Evolutionary conservation across 2,888 invertebrate genomes (phyloP), one percentile per base, ranked within the genome.

Genomic region (Archaeoteleia sp.): DNA sequence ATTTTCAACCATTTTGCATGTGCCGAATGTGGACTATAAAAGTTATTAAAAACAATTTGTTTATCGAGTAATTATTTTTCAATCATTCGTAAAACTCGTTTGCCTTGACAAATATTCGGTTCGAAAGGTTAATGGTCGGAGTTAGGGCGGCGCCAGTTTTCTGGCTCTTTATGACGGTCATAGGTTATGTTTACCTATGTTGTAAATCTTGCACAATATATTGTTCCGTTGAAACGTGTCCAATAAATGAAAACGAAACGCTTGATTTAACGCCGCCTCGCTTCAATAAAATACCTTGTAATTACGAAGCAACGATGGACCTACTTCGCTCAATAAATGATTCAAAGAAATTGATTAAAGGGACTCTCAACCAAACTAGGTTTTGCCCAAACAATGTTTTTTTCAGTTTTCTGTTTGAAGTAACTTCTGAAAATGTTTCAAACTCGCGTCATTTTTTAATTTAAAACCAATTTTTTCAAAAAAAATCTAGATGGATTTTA

Each of bases 71-170:
- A n/a, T n/a, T n/a, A n/a, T n/a, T n/a, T n/a, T n/a, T n/a, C n/a
- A n/a, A n/a, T n/a, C n/a, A 20, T 20, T 20, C 37, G 12, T 37
- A 37, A 67, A 70, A 78, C 76, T 58, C 74, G 77, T 71, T 78
- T 70, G 73, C 78, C 78, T 75, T 76, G 75, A 70, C 2, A 20
- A 67, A 74, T 74, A 51, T 51, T 45, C 17, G 29, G 14, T 14
- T 32, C 34, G 14, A 20, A 32, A 57, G 62, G 53, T 62, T 54
- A 53, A 54, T 27, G 62, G 30, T 57, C 55, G 49, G 5, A 20
- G 20, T 20, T 2, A 55, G 49, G 35, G 9, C 51, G 23, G 20
- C 51, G 34, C 39, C 37, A 29, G 37, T 57, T 60, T 57, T 25
- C 51, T 49, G 34, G 37, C 37, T 35, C 45, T 55, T 55, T 30